phyloP scores from a whole-genome alignment of 2,888 invertebrate genomes.

The Diploptera punctata region DNA sequence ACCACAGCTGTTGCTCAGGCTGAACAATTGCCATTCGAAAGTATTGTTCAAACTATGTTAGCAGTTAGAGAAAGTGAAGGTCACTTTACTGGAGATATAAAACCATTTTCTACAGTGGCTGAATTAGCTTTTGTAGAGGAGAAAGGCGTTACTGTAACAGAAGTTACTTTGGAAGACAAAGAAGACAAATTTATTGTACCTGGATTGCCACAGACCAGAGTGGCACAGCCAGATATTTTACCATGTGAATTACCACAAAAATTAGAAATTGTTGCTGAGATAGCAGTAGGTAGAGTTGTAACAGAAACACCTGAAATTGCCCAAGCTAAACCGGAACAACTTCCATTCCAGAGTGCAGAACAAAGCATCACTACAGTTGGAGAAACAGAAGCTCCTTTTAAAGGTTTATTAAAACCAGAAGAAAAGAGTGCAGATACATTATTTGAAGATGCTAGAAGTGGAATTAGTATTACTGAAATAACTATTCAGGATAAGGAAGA shows the following conservation, averaged over 20 bases:
- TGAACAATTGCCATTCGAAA: constrained; percentile 61
- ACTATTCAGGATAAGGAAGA: constrained; percentile 48
- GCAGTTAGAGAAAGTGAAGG: constrained; percentile 62
- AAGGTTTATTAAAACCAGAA: constrained; percentile 54
- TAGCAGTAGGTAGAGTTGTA: constrained; percentile 51
- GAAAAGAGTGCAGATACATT: constrained; percentile 56
- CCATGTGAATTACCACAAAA: constrained; percentile 59
- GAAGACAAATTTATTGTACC: constrained; percentile 56
- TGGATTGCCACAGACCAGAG: constrained; percentile 52
- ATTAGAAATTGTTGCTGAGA: constrained; percentile 58
- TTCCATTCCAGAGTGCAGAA: constrained; percentile 64
- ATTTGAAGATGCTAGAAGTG: constrained; percentile 52
- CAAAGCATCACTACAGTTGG: constrained; percentile 62
- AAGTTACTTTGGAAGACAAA: constrained; percentile 58
- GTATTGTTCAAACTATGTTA: constrained; percentile 62
- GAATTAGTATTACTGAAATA: constrained; percentile 51
- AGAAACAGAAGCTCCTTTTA: constrained; percentile 64
- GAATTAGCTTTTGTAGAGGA: constrained; percentile 54
- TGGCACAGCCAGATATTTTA: constrained; percentile 57
- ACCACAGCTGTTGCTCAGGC: constrained; percentile 58
- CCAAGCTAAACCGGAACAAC: constrained; percentile 57
- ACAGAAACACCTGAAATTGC: constrained; percentile 48
- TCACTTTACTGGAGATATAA: constrained; percentile 44
- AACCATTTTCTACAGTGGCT: constrained; percentile 60
- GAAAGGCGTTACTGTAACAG: constrained; percentile 59